Evolutionary conservation across 2,888 invertebrate genomes (phyloP).

Genomic region (Pterobdella sp.): DNA sequence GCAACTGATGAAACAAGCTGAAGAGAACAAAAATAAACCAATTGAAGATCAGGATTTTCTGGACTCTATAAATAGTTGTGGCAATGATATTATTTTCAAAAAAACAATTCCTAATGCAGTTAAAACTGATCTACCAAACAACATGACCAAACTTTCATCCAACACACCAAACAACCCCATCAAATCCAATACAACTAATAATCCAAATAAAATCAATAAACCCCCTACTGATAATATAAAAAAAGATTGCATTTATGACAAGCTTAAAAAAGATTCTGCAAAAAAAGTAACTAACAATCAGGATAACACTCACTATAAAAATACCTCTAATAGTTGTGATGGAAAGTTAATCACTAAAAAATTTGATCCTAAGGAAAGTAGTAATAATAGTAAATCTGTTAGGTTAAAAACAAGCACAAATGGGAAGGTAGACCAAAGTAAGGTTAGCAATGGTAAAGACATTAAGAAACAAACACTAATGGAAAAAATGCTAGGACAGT

Average conservation of each 20-base stretch:
- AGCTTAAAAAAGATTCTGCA: no score
- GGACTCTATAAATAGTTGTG: background rate
- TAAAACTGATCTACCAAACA: no score
- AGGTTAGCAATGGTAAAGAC: no score
- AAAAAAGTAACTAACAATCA: background rate
- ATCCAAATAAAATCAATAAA: slow-evolving; percentile 6
- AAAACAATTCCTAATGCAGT: background rate
- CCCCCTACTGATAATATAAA: background rate
- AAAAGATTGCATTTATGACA: no score
- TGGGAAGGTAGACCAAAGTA: background rate
- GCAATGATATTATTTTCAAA: no score
- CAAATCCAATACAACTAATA: no score
- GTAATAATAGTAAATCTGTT: background rate
- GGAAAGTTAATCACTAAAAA: background rate
- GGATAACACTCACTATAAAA: background rate
- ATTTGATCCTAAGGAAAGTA: no score
- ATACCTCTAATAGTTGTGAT: background rate
- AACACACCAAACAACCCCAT: no score
- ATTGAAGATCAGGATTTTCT: background rate
- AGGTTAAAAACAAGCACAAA: background rate
- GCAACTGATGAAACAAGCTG: slow-evolving; percentile 12
- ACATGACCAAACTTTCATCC: no score
- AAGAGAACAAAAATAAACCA: slow-evolving; percentile 2
- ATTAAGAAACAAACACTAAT: background rate
- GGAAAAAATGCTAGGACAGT: background rate